Conservation (phyloP, 2,888 invertebrate species). For the Drosophila anomelani region DNA sequence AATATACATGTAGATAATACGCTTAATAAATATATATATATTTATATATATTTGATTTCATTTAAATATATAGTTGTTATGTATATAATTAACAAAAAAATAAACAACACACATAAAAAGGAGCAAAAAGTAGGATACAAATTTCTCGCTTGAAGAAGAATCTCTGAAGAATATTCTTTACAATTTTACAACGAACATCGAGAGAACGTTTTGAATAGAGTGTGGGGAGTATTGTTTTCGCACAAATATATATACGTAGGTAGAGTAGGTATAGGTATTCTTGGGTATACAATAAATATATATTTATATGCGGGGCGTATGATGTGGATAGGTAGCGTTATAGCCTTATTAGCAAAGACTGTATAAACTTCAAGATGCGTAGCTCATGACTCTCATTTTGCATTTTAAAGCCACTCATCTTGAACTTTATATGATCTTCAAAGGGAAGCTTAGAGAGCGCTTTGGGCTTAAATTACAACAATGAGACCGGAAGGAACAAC, state of each 20-base stretch:
- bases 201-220: conserved; percentile 55
- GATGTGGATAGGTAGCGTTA: conserved; percentile 48
- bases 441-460: conserved; percentile 38
- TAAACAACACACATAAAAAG: conserved; percentile 82
- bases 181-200: conserved; percentile 68
- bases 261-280: conserved; percentile 55
- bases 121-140: conserved; percentile 73
- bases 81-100: conserved; percentile 82
- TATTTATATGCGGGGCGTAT: conserved; percentile 24
- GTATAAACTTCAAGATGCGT: not conserved
- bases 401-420: not conserved
- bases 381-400: not conserved
- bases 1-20: conserved; percentile 82
- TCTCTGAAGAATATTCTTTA: conserved; percentile 53
- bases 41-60: conserved; percentile 72
- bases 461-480: conserved; percentile 38
- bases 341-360: conserved; percentile 22
- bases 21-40: conserved; percentile 77
- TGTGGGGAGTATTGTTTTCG: conserved; percentile 71
- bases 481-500: conserved; percentile 49
- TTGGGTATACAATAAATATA: conserved; percentile 36
- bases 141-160: conserved; percentile 37
- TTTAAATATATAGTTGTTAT: conserved; percentile 74
- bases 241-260: conserved; percentile 65
- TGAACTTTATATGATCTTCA: not conserved